Conservation (phyloP, 2,888 invertebrate genomes). For the Amphipyra berbera region DNA sequence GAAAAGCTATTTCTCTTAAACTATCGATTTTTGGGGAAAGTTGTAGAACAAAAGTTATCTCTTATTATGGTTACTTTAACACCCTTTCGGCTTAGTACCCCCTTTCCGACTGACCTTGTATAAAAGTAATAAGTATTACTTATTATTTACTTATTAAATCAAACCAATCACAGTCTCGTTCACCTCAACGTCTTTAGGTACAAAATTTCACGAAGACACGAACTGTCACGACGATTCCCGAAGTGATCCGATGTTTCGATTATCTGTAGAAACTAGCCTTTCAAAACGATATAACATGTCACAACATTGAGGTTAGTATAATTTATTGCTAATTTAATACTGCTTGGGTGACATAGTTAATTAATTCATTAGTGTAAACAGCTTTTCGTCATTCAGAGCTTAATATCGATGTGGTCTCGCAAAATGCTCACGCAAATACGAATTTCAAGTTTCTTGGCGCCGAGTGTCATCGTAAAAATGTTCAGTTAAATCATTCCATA, state of each 20-base stretch:
- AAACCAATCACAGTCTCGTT: constrained; percentile 19
- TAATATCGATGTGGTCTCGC: not conserved
- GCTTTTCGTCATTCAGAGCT: constrained; percentile 3
- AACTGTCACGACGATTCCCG: constrained; percentile 17
- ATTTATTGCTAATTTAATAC: constrained; percentile 37
- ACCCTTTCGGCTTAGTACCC: too few species aligned
- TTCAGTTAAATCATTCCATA: too few species aligned
- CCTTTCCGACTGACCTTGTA: too few species aligned
- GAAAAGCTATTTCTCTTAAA: too few species aligned
- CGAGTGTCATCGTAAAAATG: too few species aligned
- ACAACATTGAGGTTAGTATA: constrained; percentile 57
- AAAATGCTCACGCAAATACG: constrained; percentile 1
- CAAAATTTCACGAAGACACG: constrained; percentile 19
- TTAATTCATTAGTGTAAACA: constrained; percentile 39
- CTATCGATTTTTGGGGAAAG: too few species aligned
- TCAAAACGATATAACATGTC: constrained; percentile 40
- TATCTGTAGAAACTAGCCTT: constrained; percentile 14
- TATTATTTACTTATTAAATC: not conserved
- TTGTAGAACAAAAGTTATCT: too few species aligned
- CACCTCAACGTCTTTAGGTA: constrained; percentile 2
- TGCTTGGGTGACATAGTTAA: constrained; percentile 22
- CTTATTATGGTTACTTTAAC: too few species aligned
- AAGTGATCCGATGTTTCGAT: constrained; percentile 24
- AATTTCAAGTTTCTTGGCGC: too few species aligned
- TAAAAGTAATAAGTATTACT: too few species aligned